Percentiles rank a stretch among this genome's conserved stretches.
phyloP scores from a whole-genome alignment of 1,140 invertebrate genomes.

The Microplitis demolitor region DNA sequence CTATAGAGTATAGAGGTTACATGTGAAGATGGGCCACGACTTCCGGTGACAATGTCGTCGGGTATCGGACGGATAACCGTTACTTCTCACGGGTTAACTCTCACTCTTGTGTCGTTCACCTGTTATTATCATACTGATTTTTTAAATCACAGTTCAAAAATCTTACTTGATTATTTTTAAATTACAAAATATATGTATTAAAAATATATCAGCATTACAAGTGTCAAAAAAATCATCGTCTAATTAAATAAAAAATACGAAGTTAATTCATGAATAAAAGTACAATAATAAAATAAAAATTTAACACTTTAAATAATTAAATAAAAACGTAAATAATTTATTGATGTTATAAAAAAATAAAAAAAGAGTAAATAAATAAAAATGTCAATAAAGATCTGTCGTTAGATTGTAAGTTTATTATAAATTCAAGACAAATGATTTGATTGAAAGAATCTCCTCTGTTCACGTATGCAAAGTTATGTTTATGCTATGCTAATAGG shows the following conservation, averaged over 20 bases:
- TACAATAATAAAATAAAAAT: too few species aligned
- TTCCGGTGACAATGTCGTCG: conserved; percentile 9
- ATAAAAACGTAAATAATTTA: background rate
- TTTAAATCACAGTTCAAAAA: too few species aligned
- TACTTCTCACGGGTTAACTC: background rate
- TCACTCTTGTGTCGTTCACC: background rate
- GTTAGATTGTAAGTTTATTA: background rate
- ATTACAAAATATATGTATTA: too few species aligned
- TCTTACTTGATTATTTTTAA: too few species aligned
- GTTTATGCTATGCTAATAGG: conserved; percentile 22
- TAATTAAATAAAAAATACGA: too few species aligned
- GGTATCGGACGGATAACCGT: background rate
- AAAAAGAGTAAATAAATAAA: background rate
- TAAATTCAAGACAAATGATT: conserved; percentile 15
- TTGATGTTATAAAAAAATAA: background rate
- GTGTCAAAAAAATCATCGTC: too few species aligned
- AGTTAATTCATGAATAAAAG: too few species aligned
- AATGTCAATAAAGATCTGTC: too few species aligned
- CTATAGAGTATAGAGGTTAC: background rate
- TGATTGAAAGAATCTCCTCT: conserved; percentile 13
- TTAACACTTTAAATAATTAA: background rate
- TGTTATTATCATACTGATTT: background rate
- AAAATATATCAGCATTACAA: too few species aligned
- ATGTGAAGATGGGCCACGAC: conserved; percentile 6
- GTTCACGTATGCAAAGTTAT: conserved; percentile 26